Conservation (phyloP, 2,797 vertebrate species). For the Helarctos malayanus region DNA sequence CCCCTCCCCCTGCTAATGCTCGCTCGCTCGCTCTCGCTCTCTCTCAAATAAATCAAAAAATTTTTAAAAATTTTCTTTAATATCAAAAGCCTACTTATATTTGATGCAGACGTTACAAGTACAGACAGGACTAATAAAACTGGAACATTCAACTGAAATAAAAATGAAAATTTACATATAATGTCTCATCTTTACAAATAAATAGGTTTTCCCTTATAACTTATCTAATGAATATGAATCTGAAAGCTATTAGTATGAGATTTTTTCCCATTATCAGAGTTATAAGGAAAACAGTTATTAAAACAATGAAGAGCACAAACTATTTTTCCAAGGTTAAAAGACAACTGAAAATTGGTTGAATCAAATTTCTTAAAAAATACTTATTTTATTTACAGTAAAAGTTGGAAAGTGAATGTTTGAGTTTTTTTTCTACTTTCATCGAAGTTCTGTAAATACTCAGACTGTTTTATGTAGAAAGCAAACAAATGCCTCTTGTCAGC, state of each 20-base stretch:
- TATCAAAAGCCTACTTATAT: neutral
- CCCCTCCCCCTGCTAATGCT: neutral
- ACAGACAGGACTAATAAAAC: neutral
- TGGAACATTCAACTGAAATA: conserved; percentile 28
- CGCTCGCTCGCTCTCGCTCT: neutral
- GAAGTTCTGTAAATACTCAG: neutral
- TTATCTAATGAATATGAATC: neutral
- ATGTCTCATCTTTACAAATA: neutral
- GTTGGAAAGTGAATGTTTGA: neutral
- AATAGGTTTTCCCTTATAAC: neutral
- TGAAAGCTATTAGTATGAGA: neutral
- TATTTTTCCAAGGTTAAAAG: neutral
- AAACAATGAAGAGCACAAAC: neutral
- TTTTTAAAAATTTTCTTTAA: neutral
- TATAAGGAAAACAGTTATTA: neutral
- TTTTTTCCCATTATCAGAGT: conserved; percentile 25
- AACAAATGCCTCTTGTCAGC: neutral
- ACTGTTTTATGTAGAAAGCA: neutral
- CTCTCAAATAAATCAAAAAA: neutral
- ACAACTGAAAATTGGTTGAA: neutral
- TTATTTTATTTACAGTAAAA: neutral
- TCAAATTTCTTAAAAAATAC: neutral
- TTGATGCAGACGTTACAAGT: neutral
- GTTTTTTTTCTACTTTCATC: neutral
- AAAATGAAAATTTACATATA: conserved; percentile 34